Base-by-base conservation (phyloP, 1,140 invertebrate genomes). In the Drosophila auraria region DNA sequence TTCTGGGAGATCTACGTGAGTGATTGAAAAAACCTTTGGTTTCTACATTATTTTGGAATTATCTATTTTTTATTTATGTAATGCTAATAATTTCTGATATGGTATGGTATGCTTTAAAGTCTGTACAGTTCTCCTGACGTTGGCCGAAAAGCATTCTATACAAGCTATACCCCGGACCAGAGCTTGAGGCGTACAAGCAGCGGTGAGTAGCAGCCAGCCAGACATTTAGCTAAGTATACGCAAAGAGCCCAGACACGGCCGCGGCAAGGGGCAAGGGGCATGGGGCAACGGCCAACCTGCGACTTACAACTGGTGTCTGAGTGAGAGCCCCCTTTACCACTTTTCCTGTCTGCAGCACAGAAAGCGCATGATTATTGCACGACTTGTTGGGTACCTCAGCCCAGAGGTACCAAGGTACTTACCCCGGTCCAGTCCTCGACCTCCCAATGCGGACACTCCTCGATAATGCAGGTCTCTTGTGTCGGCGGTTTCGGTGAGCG, bases 341-440 rank as follows among this genome's bases (percentile, higher is more conserved):
- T 56, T 38, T 54, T 68, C 38, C 49, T 50, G 61, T 53, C 56
- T 69, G 83, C 66, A 77, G 76, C 66, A 68, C 56, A 49, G 77
- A 81, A 77, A 81, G 80, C 81, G 80, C 81, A 72, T 53, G 80
- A 83, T 87, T 87, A 86, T 90, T 86, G 77, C 75, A 89, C 81
- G 72, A 87, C 65, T 62, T 58, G 60, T 62, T 81, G 56, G 59
- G 66, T 25, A 54, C 49, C 40, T 71, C 27, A 25, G 36, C 1
- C 25, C 17, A 15, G 40, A 50, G 60, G 25, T 51, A 50, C 25
- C 44, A 44, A 25, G 47, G 59, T 79, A 94, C 96, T 96, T 95
- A 98, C 97, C 93, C 96, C 95, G 68, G 97, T 97, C 97, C 97
- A 98, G 57, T 96, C 95, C 45, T 96, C 95, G 40, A 96, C 95